phyloP scores from a whole-genome alignment of 2,888 invertebrate species.

The Mactromeris polynyma region DNA sequence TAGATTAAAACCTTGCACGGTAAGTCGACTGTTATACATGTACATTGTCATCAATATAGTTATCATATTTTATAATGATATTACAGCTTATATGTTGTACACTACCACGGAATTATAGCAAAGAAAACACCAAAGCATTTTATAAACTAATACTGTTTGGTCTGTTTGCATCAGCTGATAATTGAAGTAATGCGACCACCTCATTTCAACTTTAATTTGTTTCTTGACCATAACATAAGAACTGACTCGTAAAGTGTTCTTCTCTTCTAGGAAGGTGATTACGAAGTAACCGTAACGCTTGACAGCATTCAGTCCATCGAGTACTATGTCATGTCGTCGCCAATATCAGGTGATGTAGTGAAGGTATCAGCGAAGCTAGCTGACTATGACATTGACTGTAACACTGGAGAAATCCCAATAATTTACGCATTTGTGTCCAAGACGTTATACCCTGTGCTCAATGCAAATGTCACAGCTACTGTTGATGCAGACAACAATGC shows the following conservation, averaged over 20 bases:
- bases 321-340: background rate
- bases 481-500: background rate
- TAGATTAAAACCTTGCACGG: too few relatives aligned
- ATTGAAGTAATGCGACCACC: background rate
- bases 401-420: background rate
- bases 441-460: background rate
- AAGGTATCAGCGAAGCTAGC: background rate
- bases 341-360: background rate
- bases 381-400: background rate
- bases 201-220: background rate
- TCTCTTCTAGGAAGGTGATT: background rate
- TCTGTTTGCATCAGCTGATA: background rate
- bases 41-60: too few relatives aligned
- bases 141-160: background rate
- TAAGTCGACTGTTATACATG: too few relatives aligned
- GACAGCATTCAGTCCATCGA: background rate
- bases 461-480: background rate
- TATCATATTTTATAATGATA: too few relatives aligned
- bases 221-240: background rate
- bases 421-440: background rate
- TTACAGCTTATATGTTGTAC: too few relatives aligned
- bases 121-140: background rate
- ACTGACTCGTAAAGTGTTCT: background rate
- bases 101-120: too few relatives aligned
- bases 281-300: background rate